Evolutionary conservation across 1,140 invertebrate genomes (phyloP).

Genomic region (Drosophila bocki): DNA sequence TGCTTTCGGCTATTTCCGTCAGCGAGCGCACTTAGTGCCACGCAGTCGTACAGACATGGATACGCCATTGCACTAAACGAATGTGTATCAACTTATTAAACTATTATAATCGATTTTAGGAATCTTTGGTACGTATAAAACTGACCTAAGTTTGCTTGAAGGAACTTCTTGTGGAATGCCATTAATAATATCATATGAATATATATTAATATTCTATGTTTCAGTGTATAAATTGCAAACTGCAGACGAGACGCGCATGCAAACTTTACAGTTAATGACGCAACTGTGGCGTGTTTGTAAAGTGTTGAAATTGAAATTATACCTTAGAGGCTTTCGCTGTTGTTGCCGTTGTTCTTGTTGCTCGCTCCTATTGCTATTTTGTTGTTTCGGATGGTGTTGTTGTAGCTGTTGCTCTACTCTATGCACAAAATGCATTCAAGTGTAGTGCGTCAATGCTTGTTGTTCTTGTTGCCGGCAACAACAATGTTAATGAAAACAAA

Average conservation of each 20-base stretch:
- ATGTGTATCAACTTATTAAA: background rate
- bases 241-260: conserved; percentile 72
- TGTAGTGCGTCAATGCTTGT: conserved; percentile 51
- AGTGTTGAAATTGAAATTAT: conserved; percentile 84
- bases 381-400: conserved; percentile 22
- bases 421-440: conserved; percentile 64
- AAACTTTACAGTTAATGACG: conserved; percentile 82
- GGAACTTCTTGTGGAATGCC: background rate
- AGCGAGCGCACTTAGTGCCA: conserved; percentile 67
- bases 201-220: background rate
- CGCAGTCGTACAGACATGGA: conserved; percentile 37
- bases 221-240: conserved; percentile 15
- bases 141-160: background rate
- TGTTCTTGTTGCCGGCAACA: conserved; percentile 45
- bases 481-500: conserved; percentile 77
- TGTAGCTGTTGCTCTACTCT: conserved; percentile 21
- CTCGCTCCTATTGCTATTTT: conserved; percentile 36
- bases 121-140: background rate
- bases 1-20: conserved; percentile 75
- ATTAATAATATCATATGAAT: no score
- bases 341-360: conserved; percentile 41
- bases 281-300: conserved; percentile 82
- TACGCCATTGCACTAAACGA: conserved; percentile 24
- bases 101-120: background rate
- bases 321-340: conserved; percentile 63